Percentiles rank a stretch among this genome's conserved stretches.
Evolutionary conservation across 1,140 invertebrate genomes (phyloP).

Genomic region (Oedothorax gibbosus): DNA sequence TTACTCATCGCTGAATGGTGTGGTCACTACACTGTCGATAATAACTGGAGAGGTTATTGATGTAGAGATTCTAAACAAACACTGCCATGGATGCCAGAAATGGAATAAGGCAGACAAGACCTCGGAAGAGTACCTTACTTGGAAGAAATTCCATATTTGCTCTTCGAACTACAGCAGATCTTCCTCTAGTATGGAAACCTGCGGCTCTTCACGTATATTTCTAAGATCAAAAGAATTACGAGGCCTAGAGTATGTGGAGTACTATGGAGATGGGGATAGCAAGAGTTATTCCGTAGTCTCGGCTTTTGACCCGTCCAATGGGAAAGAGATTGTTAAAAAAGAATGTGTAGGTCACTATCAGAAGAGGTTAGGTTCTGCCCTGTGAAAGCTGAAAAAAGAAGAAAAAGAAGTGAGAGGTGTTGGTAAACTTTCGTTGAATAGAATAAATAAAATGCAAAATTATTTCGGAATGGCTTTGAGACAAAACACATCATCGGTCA

Average conservation of each 20-base stretch:
- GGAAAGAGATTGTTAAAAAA: neutral
- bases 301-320: neutral
- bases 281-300: neutral
- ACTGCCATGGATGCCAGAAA: neutral
- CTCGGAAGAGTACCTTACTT: neutral
- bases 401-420: neutral
- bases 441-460: constrained; percentile 20
- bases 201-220: neutral
- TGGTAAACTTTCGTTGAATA: neutral
- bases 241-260: constrained; percentile 1
- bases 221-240: neutral
- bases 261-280: constrained; percentile 9
- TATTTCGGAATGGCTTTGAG: constrained; percentile 17
- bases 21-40: neutral
- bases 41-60: neutral
- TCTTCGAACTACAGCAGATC: neutral
- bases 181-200: neutral
- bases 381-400: neutral
- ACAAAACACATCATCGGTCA: constrained; percentile 1
- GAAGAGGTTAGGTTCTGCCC: constrained; percentile 3
- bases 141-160: neutral
- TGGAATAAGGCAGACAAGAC: neutral
- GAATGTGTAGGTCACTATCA: constrained; percentile 14
- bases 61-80: neutral
- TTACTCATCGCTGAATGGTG: neutral